These are phyloP conservation scores for Babyrousa celebensis DNA, from an alignment of 2,797 vertebrate genomes.

Conservation along the genomic window DNA sequence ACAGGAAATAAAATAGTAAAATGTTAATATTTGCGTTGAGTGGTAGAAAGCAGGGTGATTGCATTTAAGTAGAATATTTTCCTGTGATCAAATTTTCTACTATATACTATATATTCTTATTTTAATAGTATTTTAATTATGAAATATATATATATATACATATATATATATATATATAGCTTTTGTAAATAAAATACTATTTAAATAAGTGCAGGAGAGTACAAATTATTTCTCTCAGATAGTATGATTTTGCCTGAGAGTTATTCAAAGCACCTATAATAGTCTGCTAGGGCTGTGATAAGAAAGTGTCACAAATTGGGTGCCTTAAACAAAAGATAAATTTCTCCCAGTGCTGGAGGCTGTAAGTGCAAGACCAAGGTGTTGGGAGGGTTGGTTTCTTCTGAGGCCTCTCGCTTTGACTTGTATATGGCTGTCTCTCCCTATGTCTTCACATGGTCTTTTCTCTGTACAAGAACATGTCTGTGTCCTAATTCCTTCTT, in stretches of 20 bases:
- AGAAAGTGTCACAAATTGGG: not conserved
- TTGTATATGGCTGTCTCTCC: not conserved
- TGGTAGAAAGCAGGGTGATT: not conserved
- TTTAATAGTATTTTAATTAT: too few relatives aligned
- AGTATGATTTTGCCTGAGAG: not conserved
- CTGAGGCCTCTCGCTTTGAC: not conserved
- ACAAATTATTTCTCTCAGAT: not conserved
- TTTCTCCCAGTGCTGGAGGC: not conserved
- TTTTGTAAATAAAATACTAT: not conserved
- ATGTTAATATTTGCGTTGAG: not conserved
- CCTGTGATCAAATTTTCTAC: not conserved
- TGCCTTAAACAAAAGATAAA: not conserved
- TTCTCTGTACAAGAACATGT: not conserved
- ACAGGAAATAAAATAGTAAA: not conserved
- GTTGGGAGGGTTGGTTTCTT: not conserved
- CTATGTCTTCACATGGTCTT: not conserved
- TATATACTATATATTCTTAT: too few relatives aligned
- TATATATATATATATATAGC: not conserved
- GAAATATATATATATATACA: too few relatives aligned
- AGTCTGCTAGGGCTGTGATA: not conserved
- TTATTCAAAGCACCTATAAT: not conserved
- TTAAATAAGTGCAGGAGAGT: not conserved
- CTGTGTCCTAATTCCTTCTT: not conserved
- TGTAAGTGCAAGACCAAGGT: not conserved
- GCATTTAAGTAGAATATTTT: not conserved